Evolutionary conservation across 2,888 invertebrate species (phyloP).

Genomic region (Amiota minor): DNA sequence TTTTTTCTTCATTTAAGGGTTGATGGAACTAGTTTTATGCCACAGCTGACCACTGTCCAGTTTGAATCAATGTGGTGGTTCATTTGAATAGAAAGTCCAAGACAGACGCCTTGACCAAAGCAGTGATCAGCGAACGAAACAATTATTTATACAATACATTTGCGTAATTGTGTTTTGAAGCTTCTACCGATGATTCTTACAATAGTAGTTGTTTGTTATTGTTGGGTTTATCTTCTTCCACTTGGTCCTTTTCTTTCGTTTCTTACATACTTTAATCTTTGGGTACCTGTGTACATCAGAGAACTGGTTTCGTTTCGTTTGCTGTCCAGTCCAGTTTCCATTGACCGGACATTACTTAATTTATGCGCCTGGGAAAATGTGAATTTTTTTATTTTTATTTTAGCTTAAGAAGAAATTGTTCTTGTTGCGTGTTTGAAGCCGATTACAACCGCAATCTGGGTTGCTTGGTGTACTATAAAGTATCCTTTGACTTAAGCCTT

Average conservation of each 20-base stretch:
- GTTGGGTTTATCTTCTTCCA: too few relatives aligned
- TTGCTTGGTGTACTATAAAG: neutral
- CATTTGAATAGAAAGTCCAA: neutral
- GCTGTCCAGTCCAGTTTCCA: conserved; percentile 19
- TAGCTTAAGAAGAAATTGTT: too few relatives aligned
- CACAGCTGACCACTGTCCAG: conserved; percentile 25
- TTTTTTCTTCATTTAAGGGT: conserved; percentile 19
- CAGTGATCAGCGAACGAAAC: conserved; percentile 51
- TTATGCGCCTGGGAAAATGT: conserved; percentile 66
- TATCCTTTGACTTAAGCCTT: conserved; percentile 22
- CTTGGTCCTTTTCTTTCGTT: too few relatives aligned
- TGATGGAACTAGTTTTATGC: conserved; percentile 8
- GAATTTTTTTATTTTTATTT: neutral
- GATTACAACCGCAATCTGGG: conserved; percentile 20
- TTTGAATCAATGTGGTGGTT: neutral
- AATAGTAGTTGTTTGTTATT: too few relatives aligned
- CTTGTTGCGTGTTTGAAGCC: neutral
- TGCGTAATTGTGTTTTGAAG: conserved; percentile 68
- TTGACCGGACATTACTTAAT: conserved; percentile 47
- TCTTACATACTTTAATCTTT: too few relatives aligned
- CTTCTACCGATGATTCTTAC: conserved; percentile 37
- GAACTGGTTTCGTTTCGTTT: conserved; percentile 11
- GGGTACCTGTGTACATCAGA: conserved; percentile 26
- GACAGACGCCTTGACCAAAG: too few relatives aligned
- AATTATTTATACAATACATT: conserved; percentile 70